Base-by-base conservation (phyloP, 2,113 vertebrate genomes). In the Chlamydotis undulata region DNA sequence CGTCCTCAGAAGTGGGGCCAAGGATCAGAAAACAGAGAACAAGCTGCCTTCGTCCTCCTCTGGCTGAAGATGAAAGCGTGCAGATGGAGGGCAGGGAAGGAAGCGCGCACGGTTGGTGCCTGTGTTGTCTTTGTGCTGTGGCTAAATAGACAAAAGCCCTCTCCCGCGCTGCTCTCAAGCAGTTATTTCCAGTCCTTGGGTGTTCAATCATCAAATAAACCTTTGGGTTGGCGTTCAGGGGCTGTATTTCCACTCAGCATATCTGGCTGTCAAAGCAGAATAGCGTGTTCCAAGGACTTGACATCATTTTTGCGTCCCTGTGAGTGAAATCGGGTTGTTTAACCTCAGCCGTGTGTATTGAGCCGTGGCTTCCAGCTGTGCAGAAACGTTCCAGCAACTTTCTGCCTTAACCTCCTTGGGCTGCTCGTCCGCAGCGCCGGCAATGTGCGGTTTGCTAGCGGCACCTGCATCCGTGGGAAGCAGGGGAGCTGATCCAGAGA, bases 281-380 rank as follows among this genome's bases (percentile, higher is more conserved):
- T 31, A 0, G 7, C 14, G 45, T 91, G 77, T 95, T 90, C 94
- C 89, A 93, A 80, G 86, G 87, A 59, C 19, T 29, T 94, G 92
- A 92, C 90, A 68, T 96, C 55, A 89, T 83, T 86, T 94, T 63
- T 93, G 68, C 90, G 71, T 93, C 86, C 76, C 79, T 68, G 13
- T 6, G 86, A 78, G 86, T 3, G 69, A 78, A 91, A 37, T 5
- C 0, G 25, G 83, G 88, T 71, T 49, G 53, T 83, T 67, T 78
- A 75, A 86, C 69, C 80, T 61, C 76, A 45, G 61, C 84, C 0
- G 0, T 67, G 68, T 37, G 85, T 28, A 2, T 2, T 26, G 71
- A 80, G 78, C 87, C 60, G 3, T 92, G 39, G 80, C 82, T 93
- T 49, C 83, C 88, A 95, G 92, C 96, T 95, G 95, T 13, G 73